phyloP scores from a whole-genome alignment of 2,888 invertebrate genomes.

The Tipula helvola region DNA sequence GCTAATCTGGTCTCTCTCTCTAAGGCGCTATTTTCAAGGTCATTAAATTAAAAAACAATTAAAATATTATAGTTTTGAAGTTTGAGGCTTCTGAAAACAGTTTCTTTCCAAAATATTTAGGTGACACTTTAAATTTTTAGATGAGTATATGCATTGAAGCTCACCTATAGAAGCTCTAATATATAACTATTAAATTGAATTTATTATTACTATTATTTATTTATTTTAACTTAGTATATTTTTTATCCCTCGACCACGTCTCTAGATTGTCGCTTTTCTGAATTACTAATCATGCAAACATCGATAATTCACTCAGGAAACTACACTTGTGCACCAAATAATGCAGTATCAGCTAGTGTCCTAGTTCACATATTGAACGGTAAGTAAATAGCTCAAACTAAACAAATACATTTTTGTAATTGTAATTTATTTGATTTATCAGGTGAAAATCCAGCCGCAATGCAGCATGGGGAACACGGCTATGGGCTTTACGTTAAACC shows the following conservation, averaged over 20 bases:
- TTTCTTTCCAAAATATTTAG: too few relatives aligned
- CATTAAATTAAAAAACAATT: too few relatives aligned
- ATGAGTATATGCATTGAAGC: background rate
- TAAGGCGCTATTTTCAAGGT: too few relatives aligned
- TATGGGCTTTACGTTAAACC: background rate
- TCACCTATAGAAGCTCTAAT: background rate
- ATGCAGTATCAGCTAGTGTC: conserved; percentile 76
- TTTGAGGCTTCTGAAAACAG: too few relatives aligned
- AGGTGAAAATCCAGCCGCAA: conserved; percentile 11
- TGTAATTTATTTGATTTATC: background rate
- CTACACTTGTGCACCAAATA: conserved; percentile 81
- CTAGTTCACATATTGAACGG: conserved; percentile 84
- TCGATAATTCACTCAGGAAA: conserved; percentile 59
- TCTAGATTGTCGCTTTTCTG: conserved; percentile 9
- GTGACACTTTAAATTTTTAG: too few relatives aligned
- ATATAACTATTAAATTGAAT: background rate
- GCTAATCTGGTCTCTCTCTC: too few relatives aligned
- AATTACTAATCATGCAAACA: conserved; percentile 9
- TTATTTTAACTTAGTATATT: background rate
- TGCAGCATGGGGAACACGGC: conserved; percentile 10
- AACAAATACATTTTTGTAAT: background rate
- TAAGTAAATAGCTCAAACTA: conserved; percentile 33
- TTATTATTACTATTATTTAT: background rate
- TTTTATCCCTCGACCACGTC: background rate
- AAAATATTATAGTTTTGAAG: too few relatives aligned